Evolutionary conservation across 2,113 vertebrate species (phyloP).

Genomic region (Pseudorhombus dupliciocellatus): DNA sequence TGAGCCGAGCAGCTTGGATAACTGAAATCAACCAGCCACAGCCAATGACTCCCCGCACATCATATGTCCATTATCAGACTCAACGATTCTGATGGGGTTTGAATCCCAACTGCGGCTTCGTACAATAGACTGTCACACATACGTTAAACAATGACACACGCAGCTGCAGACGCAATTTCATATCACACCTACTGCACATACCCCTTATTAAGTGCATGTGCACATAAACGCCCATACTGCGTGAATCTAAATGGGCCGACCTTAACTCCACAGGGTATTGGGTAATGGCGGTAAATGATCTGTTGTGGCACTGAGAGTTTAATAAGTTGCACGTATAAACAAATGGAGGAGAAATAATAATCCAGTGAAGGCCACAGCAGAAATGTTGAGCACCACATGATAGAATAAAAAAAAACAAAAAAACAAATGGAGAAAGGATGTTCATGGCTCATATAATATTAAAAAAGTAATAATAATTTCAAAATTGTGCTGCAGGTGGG

Average conservation of each 20-base stretch:
- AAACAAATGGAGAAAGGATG: too few relatives aligned
- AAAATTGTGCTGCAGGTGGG: too few relatives aligned
- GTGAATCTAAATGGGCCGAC: not conserved
- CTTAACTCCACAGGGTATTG: not conserved
- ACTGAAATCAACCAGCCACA: slow-evolving; percentile 2
- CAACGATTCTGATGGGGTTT: slow-evolving; percentile 4
- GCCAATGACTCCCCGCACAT: slow-evolving; percentile 23
- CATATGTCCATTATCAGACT: slow-evolving; percentile 13
- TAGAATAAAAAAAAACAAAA: too few relatives aligned
- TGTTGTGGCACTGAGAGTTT: not conserved
- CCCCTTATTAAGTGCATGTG: not conserved
- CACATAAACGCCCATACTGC: not conserved
- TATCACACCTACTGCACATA: not conserved
- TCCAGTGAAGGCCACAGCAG: slow-evolving; percentile 8
- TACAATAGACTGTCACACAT: not conserved
- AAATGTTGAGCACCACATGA: too few relatives aligned
- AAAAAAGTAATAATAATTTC: too few relatives aligned
- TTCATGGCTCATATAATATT: too few relatives aligned
- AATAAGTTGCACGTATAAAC: slow-evolving; percentile 6
- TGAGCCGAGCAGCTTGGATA: not conserved
- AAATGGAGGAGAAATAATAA: slow-evolving; percentile 6
- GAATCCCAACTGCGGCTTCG: not conserved
- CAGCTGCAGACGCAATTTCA: not conserved
- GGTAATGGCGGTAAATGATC: not conserved
- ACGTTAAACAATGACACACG: too few relatives aligned